Base-by-base conservation (phyloP, 2,888 invertebrate species). In the Dryobotodes eremita region DNA sequence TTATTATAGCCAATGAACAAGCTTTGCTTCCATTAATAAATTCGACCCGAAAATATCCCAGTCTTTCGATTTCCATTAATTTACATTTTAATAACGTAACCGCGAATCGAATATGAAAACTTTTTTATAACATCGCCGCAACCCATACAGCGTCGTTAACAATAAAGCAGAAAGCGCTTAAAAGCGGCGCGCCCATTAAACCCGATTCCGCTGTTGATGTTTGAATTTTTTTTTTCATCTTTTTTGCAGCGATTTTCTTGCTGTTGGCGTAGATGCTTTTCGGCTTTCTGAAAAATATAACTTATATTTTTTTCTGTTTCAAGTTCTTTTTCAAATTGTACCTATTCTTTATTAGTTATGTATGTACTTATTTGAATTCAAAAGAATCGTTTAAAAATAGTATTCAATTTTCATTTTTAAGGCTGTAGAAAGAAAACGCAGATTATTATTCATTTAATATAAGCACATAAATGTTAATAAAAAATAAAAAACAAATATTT, bases 101-200 rank as follows among this genome's bases (percentile, higher is more conserved):
- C 42, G 31, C 15, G 17, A 71, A 57, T 62, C 26, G 31, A 68
- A 68, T 53, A 62, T 64, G 17, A 62, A 82, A 71, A 62, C 31
- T 71, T 71, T 71, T 69, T 66, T 48, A n/a, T 36, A 23, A 31
- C 26, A 62, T 71, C 20, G 65, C 61, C 55, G 42, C 65, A 75
- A 23, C n/a, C 68, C 50, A 57, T 73, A 81, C 74, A 75, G 61
- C 65, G 13, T 57, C 53, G 86, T 80, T 82, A 71, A 84, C 77
- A 82, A 82, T 82, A 77, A 82, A 74, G 79, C 77, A 69, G 59
- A 74, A 71, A 83, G 70, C 83, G 86, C 80, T 86, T 77, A 57
- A 86, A 71, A 79, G 79, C 77, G 57, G 26, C 17, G 77, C 70
- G 65, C 57, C 77, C 79, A 73, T 81, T 77, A 77, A 69, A 70